These are phyloP conservation scores for Hipposideros larvatus DNA, from an alignment of 2,797 vertebrate species.

Conservation along the genomic window DNA sequence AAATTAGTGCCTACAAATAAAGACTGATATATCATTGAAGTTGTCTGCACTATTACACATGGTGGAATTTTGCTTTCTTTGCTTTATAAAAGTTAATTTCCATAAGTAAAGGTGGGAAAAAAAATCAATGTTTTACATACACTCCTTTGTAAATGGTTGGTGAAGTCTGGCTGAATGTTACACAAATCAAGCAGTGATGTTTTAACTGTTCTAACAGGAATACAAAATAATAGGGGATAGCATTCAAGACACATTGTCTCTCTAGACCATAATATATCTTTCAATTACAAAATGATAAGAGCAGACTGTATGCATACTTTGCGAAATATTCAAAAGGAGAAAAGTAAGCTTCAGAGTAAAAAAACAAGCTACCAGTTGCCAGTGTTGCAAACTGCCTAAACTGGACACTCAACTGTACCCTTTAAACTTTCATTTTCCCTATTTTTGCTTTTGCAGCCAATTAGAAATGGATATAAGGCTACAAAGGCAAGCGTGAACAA, in stretches of 20 bases:
- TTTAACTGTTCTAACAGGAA: background rate
- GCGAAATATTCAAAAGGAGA: background rate
- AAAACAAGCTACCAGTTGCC: background rate
- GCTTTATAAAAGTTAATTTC: conserved; percentile 67
- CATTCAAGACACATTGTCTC: background rate
- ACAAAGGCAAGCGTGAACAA: background rate
- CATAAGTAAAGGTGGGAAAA: conserved; percentile 10
- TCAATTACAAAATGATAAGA: background rate
- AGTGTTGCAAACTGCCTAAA: background rate
- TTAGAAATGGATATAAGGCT: background rate
- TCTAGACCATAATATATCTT: background rate
- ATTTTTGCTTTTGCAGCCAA: conserved; percentile 23
- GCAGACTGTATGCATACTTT: background rate
- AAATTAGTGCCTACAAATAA: conserved; percentile 56
- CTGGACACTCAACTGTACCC: background rate
- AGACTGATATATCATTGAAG: conserved; percentile 48
- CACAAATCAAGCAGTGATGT: background rate
- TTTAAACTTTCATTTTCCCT: background rate
- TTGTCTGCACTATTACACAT: background rate
- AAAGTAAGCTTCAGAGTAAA: background rate
- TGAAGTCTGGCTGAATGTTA: background rate
- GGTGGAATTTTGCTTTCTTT: conserved; percentile 62
- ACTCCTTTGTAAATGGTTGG: conserved; percentile 11
- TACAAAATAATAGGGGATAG: background rate
- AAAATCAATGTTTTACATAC: conserved; percentile 30